Evolutionary conservation across 64 coral and sea anemone genomes (phyloP), one percentile per base, ranked within the genome.

Genomic region (Pocillopora damicornis): DNA sequence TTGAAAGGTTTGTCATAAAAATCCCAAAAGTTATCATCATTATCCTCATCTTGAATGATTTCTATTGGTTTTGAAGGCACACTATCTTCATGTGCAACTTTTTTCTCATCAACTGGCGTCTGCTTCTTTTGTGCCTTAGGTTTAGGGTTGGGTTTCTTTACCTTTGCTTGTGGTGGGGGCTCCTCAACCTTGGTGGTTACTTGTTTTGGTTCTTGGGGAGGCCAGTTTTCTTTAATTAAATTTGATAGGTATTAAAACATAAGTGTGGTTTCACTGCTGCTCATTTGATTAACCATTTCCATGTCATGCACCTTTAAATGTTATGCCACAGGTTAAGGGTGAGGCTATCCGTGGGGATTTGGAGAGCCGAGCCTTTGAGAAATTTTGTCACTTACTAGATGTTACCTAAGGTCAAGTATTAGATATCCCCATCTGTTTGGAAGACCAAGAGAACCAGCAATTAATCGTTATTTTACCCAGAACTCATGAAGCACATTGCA

Each of bases 1-100:
- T 96, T 93, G 30, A 96, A 96, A 69, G 91, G 94, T 75, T 93
- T 90, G 66, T 96, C 94, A 90, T 77, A 96, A 75, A 96, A 96
- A 26, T 90, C 83, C 94, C 94, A 96, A 75, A 96, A 96, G 60
- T 83, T 76, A 75, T 96, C 94, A 75, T 96, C 91, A 59, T 76
- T 62, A 18, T 92, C 84, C 74, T 90, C 83, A 37, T n/a, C 75
- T 69, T 83, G 63, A 60, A 90, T 63, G 59, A 93, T 81, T n/a
- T 74, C 72, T 35, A 61, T 78, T 11, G 65, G 77, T 63, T 73
- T 58, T 42, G 26, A 82, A 15, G 35, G 57, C 59, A 35, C 17
- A 92, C 5, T 78, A 22, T 80, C 74, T 23, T 86, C 56, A 79
- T n/a, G 68, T 25, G 57, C 68, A 60, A 79, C 59, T 61, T 88